These are phyloP conservation scores for Diplodus sargus DNA, from an alignment of 2,797 vertebrate species.

Conservation along the genomic window DNA sequence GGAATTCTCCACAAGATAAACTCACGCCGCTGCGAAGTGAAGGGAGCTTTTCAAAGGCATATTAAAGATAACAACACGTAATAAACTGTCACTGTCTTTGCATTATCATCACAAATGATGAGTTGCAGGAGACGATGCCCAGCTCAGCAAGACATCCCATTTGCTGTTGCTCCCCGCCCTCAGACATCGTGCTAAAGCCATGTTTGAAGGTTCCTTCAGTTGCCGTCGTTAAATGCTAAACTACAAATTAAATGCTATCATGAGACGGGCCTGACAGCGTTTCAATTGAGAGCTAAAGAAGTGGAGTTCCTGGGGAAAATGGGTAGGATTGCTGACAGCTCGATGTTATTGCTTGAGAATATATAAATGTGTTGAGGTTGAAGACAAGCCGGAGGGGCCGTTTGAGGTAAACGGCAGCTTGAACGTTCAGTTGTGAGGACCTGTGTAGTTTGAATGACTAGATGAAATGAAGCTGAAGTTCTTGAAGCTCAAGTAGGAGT, in stretches of 20 bases:
- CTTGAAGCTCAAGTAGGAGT: not conserved
- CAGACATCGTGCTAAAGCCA: constrained; percentile 16
- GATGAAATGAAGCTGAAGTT: not conserved
- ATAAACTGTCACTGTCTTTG: constrained; percentile 56
- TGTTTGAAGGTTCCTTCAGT: constrained; percentile 2
- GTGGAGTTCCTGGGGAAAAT: constrained; percentile 21
- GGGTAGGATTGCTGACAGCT: not conserved
- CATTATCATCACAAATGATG: constrained; percentile 56
- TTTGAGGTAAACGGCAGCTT: not conserved
- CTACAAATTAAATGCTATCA: constrained; percentile 13
- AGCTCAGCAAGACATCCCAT: constrained; percentile 12
- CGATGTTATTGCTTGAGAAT: not conserved
- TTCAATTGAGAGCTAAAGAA: constrained; percentile 11
- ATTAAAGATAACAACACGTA: constrained; percentile 53
- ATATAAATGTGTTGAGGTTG: constrained; percentile 5
- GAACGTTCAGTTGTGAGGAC: not conserved
- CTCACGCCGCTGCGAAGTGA: constrained; percentile 43
- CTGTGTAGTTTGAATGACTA: not conserved
- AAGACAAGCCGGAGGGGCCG: not conserved
- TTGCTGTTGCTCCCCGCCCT: not conserved
- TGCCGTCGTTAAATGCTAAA: not conserved
- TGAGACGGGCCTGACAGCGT: not conserved
- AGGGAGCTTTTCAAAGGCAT: constrained; percentile 61
- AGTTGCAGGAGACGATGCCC: constrained; percentile 5
- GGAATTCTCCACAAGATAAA: constrained; percentile 70